Conservation (phyloP, 2,797 vertebrate species). For the Dendrocincla fuliginosa region DNA sequence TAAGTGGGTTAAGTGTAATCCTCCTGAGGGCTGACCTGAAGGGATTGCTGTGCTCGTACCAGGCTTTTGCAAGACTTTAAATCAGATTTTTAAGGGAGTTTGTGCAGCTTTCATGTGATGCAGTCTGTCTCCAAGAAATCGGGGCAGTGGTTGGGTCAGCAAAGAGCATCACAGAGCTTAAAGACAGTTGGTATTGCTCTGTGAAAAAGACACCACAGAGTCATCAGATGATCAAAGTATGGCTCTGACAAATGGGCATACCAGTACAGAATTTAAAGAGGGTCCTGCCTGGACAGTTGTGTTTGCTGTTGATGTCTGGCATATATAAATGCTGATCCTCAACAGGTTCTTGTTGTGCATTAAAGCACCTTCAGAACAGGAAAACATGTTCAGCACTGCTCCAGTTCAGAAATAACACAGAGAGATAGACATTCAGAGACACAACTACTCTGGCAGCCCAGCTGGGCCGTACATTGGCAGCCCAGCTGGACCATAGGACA, state of each 20-base stretch:
- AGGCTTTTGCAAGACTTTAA: not conserved
- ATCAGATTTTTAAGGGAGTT: not conserved
- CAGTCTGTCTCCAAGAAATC: not conserved
- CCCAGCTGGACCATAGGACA: not conserved
- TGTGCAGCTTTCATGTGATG: not conserved
- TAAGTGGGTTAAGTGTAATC: slow-evolving; percentile 18
- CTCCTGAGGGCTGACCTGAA: not conserved
- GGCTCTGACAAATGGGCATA: not conserved
- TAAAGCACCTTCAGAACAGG: not conserved
- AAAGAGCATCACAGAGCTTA: not conserved
- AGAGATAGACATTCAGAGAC: not conserved
- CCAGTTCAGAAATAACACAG: not conserved
- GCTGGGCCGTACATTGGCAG: not conserved
- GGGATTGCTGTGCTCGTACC: not conserved
- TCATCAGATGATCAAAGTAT: not conserved
- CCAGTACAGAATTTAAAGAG: not conserved
- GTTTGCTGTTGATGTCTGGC: not conserved
- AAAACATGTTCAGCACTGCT: not conserved
- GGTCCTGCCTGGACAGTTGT: not conserved
- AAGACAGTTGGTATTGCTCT: not conserved
- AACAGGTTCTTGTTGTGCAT: not conserved
- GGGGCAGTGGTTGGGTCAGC: not conserved
- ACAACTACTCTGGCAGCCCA: not conserved
- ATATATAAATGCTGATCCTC: not conserved
- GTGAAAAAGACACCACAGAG: not conserved